Percentiles rank a stretch among this genome's conserved stretches.
These are phyloP conservation scores for Diuraphis noxia DNA, from an alignment of 1,140 invertebrate species.

Conservation along the genomic window DNA sequence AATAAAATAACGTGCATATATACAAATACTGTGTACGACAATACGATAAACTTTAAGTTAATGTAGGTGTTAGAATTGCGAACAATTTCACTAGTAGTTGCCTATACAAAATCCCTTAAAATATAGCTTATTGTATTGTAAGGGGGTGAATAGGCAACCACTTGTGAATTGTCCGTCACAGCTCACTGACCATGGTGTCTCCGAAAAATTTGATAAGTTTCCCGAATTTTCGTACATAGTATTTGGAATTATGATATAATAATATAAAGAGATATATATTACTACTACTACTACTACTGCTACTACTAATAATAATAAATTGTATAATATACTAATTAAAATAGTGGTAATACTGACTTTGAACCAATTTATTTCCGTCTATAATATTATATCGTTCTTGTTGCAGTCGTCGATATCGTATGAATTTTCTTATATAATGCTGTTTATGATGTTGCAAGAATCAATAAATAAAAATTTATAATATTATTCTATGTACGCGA, in stretches of 20 bases:
- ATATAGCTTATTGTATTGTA: too few relatives aligned
- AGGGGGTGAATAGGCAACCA: too few relatives aligned
- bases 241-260: background rate
- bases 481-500: background rate
- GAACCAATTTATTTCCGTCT: constrained; percentile 8
- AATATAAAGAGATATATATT: background rate
- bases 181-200: too few relatives aligned
- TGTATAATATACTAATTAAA: background rate
- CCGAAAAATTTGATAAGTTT: too few relatives aligned
- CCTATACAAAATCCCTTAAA: too few relatives aligned
- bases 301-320: background rate
- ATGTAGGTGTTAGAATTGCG: too few relatives aligned
- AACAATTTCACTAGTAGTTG: too few relatives aligned
- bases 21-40: too few relatives aligned
- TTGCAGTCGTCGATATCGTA: background rate
- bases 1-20: background rate
- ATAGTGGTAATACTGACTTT: background rate
- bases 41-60: too few relatives aligned
- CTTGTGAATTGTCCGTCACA: too few relatives aligned
- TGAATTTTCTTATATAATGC: background rate
- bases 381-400: background rate
- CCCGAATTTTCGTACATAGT: too few relatives aligned
- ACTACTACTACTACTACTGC: background rate
- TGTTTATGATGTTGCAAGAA: background rate
- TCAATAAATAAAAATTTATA: background rate